Evolutionary conservation across 2,113 vertebrate genomes (phyloP), one percentile per base, ranked within the genome.

Genomic region (Larimichthys polyactis): DNA sequence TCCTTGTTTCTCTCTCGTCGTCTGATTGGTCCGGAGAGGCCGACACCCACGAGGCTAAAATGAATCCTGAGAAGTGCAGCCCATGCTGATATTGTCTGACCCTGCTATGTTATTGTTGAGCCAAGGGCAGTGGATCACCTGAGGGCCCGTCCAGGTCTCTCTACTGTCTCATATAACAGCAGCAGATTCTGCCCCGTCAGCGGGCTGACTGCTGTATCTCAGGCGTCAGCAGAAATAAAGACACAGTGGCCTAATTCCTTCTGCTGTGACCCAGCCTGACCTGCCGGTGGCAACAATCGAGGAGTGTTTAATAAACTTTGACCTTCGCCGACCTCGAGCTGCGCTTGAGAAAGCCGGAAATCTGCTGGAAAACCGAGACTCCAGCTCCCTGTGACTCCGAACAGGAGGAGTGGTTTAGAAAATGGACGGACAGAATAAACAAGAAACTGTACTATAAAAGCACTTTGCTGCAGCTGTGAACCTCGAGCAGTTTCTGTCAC

Each of bases 101-200:
- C 80, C 75, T 19, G 1, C 24, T 19, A 2, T 57, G 65, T 60
- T 70, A 75, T 67, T 60, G 75, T n/a, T 15, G 49, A 4, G 10
- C 64, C 68, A 92, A 90, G 87, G 89, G 58, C 89, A 7, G 68
- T 0, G 70, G 66, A 79, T 91, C 85, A 85, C 57, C 74, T 75
- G 83, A 88, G 70, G 65, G 65, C 48, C 58, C 2, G 27, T 8
- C 14, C 17, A 5, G 66, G 20, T 44, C 44, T 51, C 0, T 1
- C 1, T 9, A 9, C 22, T 5, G 79, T 75, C 87, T 93, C 90
- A 54, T 20, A 78, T 90, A 49, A 72, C 91, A 62, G 59, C 66
- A 19, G 77, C 52, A 11, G 48, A 20, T 79, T 76, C 43, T 71
- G 87, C 87, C 16, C 22, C 27, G 60, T 94, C 92, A 92, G 91